phyloP scores from a whole-genome alignment of 2,888 invertebrate species.

The Pristionchus fissidentatus region DNA sequence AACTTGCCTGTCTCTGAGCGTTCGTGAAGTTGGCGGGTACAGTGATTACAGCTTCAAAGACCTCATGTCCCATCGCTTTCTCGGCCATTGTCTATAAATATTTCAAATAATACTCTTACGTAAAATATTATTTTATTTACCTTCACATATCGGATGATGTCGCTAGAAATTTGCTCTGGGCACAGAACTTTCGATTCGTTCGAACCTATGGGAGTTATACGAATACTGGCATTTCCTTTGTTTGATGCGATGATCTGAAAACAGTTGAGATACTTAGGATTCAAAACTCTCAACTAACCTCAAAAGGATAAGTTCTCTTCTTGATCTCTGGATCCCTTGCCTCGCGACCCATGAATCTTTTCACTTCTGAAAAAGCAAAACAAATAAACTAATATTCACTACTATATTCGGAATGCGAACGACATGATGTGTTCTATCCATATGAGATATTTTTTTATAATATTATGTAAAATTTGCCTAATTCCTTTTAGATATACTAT shows the following conservation, averaged over 20 bases:
- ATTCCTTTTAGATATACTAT: too few species aligned
- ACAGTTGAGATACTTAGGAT: too few species aligned
- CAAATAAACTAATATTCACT: too few species aligned
- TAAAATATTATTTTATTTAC: neutral
- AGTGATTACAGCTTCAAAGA: slow-evolving; percentile 44
- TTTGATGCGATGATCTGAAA: neutral
- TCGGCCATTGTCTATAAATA: slow-evolving; percentile 8
- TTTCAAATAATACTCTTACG: neutral
- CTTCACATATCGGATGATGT: slow-evolving; percentile 2
- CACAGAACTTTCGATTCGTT: neutral
- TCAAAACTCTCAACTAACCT: too few species aligned
- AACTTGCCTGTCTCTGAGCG: slow-evolving; percentile 41
- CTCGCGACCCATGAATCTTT: too few species aligned
- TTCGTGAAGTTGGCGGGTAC: slow-evolving; percentile 42
- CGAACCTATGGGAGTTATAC: neutral
- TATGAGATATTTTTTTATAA: too few species aligned
- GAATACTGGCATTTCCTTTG: neutral
- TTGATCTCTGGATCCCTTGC: neutral
- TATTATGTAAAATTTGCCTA: too few species aligned
- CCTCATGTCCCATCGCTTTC: slow-evolving; percentile 3
- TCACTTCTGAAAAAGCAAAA: too few species aligned
- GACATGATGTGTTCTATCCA: too few species aligned
- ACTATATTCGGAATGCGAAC: too few species aligned
- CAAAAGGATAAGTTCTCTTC: neutral
- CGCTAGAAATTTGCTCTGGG: slow-evolving; percentile 8